Percentiles rank a stretch among this genome's conserved stretches.
Conservation (phyloP, 2,888 invertebrate genomes). For the Yponomeuta sedellus region DNA sequence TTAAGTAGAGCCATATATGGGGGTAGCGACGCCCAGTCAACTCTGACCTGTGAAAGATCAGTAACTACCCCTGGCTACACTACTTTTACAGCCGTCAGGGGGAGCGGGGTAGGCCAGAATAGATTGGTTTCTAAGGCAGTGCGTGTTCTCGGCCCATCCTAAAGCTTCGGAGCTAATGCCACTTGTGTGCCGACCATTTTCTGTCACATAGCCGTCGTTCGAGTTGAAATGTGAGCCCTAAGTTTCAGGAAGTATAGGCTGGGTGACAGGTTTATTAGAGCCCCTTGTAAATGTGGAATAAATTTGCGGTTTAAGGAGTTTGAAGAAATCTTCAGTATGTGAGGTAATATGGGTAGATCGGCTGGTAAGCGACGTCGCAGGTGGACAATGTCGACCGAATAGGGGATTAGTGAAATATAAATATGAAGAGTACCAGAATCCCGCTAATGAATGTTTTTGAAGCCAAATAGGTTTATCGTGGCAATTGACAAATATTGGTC, state of each 20-base stretch:
- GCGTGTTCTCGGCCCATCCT: constrained; percentile 64
- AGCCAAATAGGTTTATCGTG: too few species aligned
- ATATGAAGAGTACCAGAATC: too few species aligned
- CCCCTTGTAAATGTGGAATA: constrained; percentile 53
- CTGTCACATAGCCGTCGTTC: constrained; percentile 64
- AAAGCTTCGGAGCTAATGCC: constrained; percentile 59
- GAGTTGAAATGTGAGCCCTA: constrained; percentile 54
- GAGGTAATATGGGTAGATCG: too few species aligned
- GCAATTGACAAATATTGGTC: too few species aligned
- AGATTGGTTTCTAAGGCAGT: constrained; percentile 37
- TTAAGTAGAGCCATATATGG: constrained; percentile 14
- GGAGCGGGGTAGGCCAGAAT: constrained; percentile 32
- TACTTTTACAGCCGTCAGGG: background rate
- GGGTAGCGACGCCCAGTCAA: constrained; percentile 1
- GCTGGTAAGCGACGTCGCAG: too few species aligned
- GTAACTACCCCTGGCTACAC: background rate
- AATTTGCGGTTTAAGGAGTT: constrained; percentile 25
- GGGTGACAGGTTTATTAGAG: constrained; percentile 62
- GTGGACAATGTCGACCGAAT: too few species aligned
- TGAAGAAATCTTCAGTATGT: background rate
- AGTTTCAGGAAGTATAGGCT: constrained; percentile 59
- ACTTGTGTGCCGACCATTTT: constrained; percentile 71
- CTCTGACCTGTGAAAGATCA: constrained; percentile 7
- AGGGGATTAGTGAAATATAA: too few species aligned
- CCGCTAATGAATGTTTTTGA: too few species aligned